Evolutionary conservation across 2,113 vertebrate genomes (phyloP), one percentile per base, ranked within the genome.

Genomic region (Rattus rattus): DNA sequence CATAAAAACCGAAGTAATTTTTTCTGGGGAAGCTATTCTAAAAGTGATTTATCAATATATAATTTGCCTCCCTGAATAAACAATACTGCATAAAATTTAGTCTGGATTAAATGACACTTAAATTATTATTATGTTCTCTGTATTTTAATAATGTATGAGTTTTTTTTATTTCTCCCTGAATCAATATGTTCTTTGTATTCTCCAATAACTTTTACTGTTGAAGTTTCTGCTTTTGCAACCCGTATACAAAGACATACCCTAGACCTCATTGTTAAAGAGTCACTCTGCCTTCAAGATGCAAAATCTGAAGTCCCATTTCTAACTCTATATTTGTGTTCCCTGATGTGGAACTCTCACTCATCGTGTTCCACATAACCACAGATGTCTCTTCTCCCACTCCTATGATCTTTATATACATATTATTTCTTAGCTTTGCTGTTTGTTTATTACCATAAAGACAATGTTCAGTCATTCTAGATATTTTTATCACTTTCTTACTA

Each of bases 371-470:
- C 26, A 36, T 4, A 75, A 76, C 79, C 56, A 85, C 1, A 65
- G 0, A 49, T 19, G 1, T 39, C 33, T 69, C 76, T 73, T 43
- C 47, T 36, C 10, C 19, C 8, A 17, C 14, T 89, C 28, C 24
- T 80, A 22, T n/a, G 69, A n/a, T 54, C 39, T 88, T 20, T 70
- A 6, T 36, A 8, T 75, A 39, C 33, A 39, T 52, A 30, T 6
- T 22, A 39, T n/a, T 39, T 91, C 80, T 70, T 11, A 77, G 17
- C 17, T 85, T 86, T 72, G 13, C 13, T 59, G 0, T 72, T 11
- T 87, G 16, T 63, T 88, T 87, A 84, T 56, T 87, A 36, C 54
- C 77, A 59, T 80, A 93, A 94, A 89, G 69, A 26, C 43, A 81
- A 47, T 54, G 12, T 33, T 80, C 3, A 63, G 86, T 9, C n/a